A percentile compares a stretch with the other conserved stretches of the same genome.
phyloP scores from a whole-genome alignment of 1,140 invertebrate species.

The Caenorhabditis elegans region WBcel235 BX284604.4:8112001-8112500 shows the following conservation, averaged over 20 bases:
- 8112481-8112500: conserved; percentile 17
- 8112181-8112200: background rate
- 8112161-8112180: background rate
- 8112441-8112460: conserved; percentile 9
- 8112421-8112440: conserved; percentile 6
- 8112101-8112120: background rate
- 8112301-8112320: background rate
- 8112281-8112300: background rate
- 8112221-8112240: background rate
- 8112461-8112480: background rate
- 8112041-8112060: background rate
- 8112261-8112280: background rate
- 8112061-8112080: background rate
- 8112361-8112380: background rate
- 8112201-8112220: conserved; percentile 26
- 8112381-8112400: background rate
- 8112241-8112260: background rate
- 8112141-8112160: background rate
- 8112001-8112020: background rate
- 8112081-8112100: background rate
- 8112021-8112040: background rate
- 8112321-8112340: background rate
- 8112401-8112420: background rate
- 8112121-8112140: no score
- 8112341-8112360: background rate